phyloP scores from a whole-genome alignment of 2,113 vertebrate species.

The Chaetorhynchus papuensis region DNA sequence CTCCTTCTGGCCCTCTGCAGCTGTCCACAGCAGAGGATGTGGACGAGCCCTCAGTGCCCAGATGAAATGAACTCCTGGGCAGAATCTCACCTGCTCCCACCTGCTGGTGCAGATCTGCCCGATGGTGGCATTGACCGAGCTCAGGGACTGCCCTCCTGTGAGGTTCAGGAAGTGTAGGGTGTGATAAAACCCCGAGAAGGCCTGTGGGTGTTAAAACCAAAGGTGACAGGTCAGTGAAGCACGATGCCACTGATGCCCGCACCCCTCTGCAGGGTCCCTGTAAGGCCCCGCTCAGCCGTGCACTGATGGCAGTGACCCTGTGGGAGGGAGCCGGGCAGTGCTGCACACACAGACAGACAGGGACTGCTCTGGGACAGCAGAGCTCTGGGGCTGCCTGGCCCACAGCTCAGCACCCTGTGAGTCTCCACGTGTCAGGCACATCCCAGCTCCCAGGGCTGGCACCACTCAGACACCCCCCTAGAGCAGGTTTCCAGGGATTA shows the following conservation, averaged over 20 bases:
- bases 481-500: fast-evolving
- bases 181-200: conserved; percentile 75
- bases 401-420: fast-evolving
- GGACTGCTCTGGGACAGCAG: neutral
- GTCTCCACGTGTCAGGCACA: fast-evolving
- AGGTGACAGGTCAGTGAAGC: neutral
- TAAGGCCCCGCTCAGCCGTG: neutral
- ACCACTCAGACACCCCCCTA: neutral
- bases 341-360: fast-evolving
- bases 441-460: neutral
- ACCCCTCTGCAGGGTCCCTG: no score
- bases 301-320: fast-evolving
- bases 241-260: neutral
- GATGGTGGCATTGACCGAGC: conserved; percentile 32
- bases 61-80: fast-evolving
- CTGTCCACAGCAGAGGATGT: neutral
- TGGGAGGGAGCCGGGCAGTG: neutral
- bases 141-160: conserved; percentile 58
- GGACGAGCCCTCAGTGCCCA: neutral
- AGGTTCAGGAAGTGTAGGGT: conserved; percentile 77
- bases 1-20: neutral
- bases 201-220: conserved; percentile 49
- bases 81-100: conserved; percentile 70
- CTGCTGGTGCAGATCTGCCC: conserved; percentile 61
- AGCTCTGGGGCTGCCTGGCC: neutral